phyloP scores from a whole-genome alignment of 2,113 vertebrate genomes.

The Rhombomys opimus region DNA sequence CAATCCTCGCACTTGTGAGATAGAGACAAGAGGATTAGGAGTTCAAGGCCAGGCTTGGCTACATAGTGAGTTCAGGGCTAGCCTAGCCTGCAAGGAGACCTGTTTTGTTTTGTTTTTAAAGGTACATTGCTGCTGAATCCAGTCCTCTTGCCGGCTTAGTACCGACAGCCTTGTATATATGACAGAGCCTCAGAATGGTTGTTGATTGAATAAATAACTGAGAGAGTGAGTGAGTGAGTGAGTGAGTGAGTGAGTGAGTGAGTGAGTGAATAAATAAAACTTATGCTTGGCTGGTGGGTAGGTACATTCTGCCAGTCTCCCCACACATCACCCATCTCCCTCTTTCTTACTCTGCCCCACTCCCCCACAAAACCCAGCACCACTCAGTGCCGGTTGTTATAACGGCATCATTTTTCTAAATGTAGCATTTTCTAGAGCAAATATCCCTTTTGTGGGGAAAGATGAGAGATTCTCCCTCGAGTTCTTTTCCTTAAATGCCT shows the following conservation, averaged over 20 bases:
- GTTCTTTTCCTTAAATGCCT: constrained; percentile 71
- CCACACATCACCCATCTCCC: background rate
- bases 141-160: background rate
- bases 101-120: background rate
- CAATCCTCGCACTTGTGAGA: background rate
- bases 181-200: background rate
- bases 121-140: background rate
- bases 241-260: background rate
- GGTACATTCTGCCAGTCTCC: background rate
- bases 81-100: background rate
- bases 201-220: background rate
- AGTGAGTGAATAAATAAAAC: constrained; percentile 9
- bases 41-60: background rate
- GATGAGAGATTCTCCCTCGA: constrained; percentile 67
- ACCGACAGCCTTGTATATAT: background rate
- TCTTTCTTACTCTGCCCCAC: background rate
- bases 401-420: constrained; percentile 67
- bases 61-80: background rate
- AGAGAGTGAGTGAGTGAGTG: background rate
- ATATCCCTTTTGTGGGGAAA: constrained; percentile 32
- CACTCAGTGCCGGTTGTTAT: constrained; percentile 44
- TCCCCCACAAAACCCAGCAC: background rate
- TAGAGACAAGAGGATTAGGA: background rate
- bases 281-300: background rate
- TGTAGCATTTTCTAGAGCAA: constrained; percentile 73